Evolutionary conservation across 2,888 invertebrate genomes (phyloP), one percentile per base, ranked within the genome.

Genomic region (Dryococelus australis): DNA sequence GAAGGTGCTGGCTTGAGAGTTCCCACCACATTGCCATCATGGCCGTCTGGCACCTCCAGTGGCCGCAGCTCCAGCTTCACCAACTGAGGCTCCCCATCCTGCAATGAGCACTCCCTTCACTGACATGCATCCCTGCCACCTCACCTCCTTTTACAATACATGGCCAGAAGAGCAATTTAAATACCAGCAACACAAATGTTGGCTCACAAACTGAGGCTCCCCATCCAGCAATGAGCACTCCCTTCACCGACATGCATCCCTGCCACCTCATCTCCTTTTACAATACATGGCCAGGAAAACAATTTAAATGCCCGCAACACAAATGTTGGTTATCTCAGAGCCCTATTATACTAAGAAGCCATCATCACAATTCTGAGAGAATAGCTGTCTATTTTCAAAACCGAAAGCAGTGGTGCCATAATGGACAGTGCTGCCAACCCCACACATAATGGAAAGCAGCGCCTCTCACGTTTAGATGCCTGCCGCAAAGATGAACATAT

Each of bases 41-140:
- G 89, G 47, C 91, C 91, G 86, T 91, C 90, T 78, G 94, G 87
- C 85, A 91, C 93, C 84, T 94, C 94, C 12, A 96, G 90, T 0
- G 96, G 95, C 89, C 95, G 95, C 88, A 96, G 92, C 91, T 96
- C 96, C 85, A 96, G 95, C 90, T 65, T 65, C 65, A 95, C 94
- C 85, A 96, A 92, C 88, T 94, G 94, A 0, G 94, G 93, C 90
- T 95, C 95, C 4, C 95, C 95, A 89, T 95, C 95, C 89, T 89
- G 35, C 65, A 9, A 81, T 16, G 16, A 47, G 47, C 47, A 47
- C 47, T 6, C 47, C 47, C n/a, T n/a, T 47, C 47, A 47, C 12
- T 47, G 86, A n/a, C 12, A n/a, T n/a, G 5, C 51, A 26, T 20
- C n/a, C 47, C 20, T 8, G 16, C 0, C 20, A 35, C 16, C 24